These are phyloP conservation scores for Notarius lentiginosus DNA, from an alignment of 2,113 vertebrate species.

Conservation along the genomic window DNA sequence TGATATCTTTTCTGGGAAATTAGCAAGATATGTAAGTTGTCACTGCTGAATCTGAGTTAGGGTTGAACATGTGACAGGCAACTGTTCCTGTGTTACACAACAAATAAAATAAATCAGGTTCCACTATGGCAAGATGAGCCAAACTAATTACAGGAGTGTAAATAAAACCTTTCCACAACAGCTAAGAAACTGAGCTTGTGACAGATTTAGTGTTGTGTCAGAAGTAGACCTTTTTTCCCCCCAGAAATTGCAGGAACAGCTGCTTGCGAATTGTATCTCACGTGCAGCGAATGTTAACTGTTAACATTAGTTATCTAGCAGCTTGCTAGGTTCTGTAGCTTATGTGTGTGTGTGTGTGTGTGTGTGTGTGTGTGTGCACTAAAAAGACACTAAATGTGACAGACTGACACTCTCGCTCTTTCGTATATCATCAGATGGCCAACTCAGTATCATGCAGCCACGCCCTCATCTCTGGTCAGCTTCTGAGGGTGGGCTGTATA, in stretches of 20 bases:
- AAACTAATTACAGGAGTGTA: background rate
- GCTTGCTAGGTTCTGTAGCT: background rate
- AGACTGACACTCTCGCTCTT: no score
- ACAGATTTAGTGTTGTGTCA: background rate
- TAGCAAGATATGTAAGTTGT: background rate
- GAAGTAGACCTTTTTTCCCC: background rate
- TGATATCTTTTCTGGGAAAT: background rate
- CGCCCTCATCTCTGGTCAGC: no score
- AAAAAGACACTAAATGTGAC: no score
- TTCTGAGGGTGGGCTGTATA: no score
- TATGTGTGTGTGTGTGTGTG: background rate
- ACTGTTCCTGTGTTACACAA: background rate
- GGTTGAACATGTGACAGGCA: background rate
- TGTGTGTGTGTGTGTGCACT: background rate
- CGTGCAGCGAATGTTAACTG: background rate
- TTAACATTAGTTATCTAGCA: background rate
- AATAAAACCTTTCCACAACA: background rate
- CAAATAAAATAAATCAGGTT: background rate
- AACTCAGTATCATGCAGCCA: no score
- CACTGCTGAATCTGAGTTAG: background rate
- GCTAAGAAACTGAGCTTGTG: background rate
- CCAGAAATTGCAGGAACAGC: background rate
- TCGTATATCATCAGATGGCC: no score
- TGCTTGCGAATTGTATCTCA: background rate
- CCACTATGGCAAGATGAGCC: background rate